Base-by-base conservation (phyloP, 2,888 invertebrate genomes). In the Lathronympha strigana region DNA sequence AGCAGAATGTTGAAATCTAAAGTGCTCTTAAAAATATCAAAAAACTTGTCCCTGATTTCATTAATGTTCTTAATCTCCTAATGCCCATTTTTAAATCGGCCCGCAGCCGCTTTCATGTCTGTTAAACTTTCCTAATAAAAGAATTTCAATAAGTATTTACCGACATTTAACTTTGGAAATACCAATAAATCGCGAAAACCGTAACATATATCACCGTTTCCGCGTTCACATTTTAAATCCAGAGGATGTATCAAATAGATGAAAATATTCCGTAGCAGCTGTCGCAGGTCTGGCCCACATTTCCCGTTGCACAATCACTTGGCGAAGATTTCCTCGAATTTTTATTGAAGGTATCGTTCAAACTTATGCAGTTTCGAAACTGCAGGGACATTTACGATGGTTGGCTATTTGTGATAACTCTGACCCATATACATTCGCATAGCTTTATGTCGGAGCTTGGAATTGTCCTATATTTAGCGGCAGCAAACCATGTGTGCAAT, bases 381-480 rank as follows among this genome's bases (percentile, higher is more conserved):
- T 76, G 76, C 78, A 81, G 83, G 75, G 84, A 83, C 83, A 87
- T 85, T 82, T 77, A 83, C 83, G 81, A 82, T 83, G 61, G 69
- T 70, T 60, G 72, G 80, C 79, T 82, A 86, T 87, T 83, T 80
- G 79, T 81, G 84, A 80, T 82, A 76, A 66, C 63, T 78, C 76
- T 86, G 86, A 82, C 90, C 89, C 72, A 88, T 71, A 83, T 85
- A 84, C 84, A 83, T 86, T 86, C 79, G 85, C 87, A 85, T 82
- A 80, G 80, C 81, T 80, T 76, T 73, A 76, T 77, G 71, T 71
- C 70, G 72, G 71, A 71, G 74, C 69, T 79, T 79, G 78, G 76
- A 80, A 82, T 83, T 84, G 86, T 76, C 86, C 87, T 89, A 90
- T 86, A 87, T 90, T 84, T 89, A 88, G 84, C 77, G 75, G 71